Evolutionary conservation across 2,888 invertebrate species (phyloP).

Genomic region (Drosophila histrio): DNA sequence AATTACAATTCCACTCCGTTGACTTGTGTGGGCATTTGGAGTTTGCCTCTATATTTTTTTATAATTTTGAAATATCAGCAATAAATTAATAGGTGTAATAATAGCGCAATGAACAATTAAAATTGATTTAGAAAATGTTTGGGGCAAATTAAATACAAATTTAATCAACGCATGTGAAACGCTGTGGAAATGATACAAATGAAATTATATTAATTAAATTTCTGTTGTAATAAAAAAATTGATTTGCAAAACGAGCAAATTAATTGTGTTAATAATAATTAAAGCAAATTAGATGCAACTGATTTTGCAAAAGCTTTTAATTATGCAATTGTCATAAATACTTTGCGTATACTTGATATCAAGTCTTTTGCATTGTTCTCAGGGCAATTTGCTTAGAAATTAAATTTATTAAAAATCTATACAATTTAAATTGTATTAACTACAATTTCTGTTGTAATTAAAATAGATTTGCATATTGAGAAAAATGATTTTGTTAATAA

Average conservation of each 20-base stretch:
- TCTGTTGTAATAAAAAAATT: background rate
- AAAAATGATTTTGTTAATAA: no score
- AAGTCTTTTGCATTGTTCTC: background rate
- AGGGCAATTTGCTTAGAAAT: background rate
- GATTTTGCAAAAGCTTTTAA: no score
- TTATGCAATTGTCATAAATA: no score
- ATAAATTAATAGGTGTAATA: slow-evolving; percentile 63
- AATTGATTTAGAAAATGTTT: slow-evolving; percentile 71
- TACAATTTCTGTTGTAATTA: no score
- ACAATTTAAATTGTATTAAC: no score
- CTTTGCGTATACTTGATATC: background rate
- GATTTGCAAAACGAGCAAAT: slow-evolving; percentile 2
- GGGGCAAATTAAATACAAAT: slow-evolving; percentile 42
- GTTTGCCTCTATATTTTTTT: background rate
- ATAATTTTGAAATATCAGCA: slow-evolving; percentile 45
- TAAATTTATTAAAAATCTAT: no score
- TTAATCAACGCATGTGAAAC: slow-evolving; percentile 33
- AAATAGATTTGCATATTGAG: no score
- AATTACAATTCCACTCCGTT: slow-evolving; percentile 54
- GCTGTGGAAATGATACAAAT: slow-evolving; percentile 29
- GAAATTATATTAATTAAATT: slow-evolving; percentile 39
- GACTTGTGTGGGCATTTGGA: slow-evolving; percentile 16
- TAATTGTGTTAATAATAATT: slow-evolving; percentile 37
- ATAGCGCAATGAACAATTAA: slow-evolving; percentile 58
- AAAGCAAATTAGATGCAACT: background rate